Evolutionary conservation across 2,113 vertebrate species (phyloP).

Genomic region (Mystacornis crossleyi): DNA sequence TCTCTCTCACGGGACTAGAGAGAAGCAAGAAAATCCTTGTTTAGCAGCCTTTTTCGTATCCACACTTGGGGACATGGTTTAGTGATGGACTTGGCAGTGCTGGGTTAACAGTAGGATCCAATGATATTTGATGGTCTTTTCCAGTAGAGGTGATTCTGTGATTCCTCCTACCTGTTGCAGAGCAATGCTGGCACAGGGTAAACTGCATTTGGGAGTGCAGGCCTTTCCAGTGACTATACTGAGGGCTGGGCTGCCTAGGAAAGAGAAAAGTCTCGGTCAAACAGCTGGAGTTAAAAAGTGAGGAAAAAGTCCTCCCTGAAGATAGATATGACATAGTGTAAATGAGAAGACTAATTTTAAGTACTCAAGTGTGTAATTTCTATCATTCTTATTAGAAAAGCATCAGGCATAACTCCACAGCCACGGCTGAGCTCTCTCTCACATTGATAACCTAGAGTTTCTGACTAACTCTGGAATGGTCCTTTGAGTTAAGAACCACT

Average conservation of each 20-base stretch:
- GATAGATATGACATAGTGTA: neutral
- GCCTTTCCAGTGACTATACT: neutral
- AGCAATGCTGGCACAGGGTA: neutral
- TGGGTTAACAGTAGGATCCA: fast-evolving
- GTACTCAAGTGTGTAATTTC: neutral
- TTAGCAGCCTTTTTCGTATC: too few relatives aligned
- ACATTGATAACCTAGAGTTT: neutral
- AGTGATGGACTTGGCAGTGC: neutral
- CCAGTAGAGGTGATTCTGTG: neutral
- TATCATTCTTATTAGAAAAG: slow-evolving; percentile 3
- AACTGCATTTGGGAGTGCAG: neutral
- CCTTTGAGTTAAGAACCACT: neutral
- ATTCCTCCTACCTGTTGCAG: neutral
- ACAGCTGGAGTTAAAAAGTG: neutral
- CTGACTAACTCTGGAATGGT: neutral
- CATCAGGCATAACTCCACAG: neutral
- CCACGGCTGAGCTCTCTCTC: neutral
- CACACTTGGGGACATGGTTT: neutral
- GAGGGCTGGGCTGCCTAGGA: neutral
- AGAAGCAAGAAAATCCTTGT: too few relatives aligned
- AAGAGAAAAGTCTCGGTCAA: neutral
- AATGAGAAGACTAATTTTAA: slow-evolving; percentile 26
- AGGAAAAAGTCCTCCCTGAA: neutral
- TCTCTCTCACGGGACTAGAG: too few relatives aligned
- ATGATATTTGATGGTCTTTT: neutral